phyloP scores from a whole-genome alignment of 2,888 invertebrate genomes.

The Caradrina kadenii region DNA sequence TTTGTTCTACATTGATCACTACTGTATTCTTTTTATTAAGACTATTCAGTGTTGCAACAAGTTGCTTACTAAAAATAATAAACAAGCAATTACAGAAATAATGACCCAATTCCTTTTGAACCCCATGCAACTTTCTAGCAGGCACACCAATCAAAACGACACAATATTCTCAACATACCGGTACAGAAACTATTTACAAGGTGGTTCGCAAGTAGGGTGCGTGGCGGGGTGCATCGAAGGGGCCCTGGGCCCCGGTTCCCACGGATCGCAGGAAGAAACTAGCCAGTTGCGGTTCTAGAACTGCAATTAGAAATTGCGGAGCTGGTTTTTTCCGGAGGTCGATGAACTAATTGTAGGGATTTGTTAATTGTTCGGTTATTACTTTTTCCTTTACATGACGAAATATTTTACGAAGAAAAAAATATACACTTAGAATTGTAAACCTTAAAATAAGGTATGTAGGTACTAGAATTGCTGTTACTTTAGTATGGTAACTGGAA shows the following conservation, averaged over 20 bases:
- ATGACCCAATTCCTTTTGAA: conserved; percentile 30
- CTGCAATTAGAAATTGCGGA: conserved; percentile 53
- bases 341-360: conserved; percentile 38
- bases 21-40: no score
- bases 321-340: conserved; percentile 21
- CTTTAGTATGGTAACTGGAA: no score
- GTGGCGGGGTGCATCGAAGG: conserved; percentile 51
- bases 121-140: conserved; percentile 20
- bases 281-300: conserved; percentile 47
- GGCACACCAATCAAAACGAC: conserved; percentile 28
- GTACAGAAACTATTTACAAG: conserved; percentile 59
- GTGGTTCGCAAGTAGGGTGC: conserved; percentile 58
- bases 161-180: conserved; percentile 52
- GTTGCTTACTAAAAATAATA: neutral
- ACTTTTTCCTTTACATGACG: neutral
- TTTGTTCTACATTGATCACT: no score
- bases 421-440: no score
- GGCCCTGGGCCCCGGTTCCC: conserved; percentile 59
- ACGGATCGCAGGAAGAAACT: conserved; percentile 56
- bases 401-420: no score
- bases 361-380: conserved; percentile 3
- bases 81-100: conserved; percentile 14
- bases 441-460: no score
- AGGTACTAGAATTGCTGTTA: no score
- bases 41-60: no score